phyloP scores from a whole-genome alignment of 1,140 invertebrate species.

The Helicoverpa zea region DNA sequence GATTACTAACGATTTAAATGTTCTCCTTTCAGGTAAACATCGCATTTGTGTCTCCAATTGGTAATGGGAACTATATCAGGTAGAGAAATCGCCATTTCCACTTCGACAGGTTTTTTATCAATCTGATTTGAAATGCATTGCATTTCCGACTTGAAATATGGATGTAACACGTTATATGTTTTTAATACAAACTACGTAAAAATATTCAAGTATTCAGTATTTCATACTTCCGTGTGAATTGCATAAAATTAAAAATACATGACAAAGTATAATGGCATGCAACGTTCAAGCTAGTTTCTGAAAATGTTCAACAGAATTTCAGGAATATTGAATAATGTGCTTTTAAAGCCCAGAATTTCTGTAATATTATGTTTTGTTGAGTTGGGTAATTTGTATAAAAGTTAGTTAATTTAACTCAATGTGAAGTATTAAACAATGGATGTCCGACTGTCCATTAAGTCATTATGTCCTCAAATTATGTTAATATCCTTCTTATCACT shows the following conservation, averaged over 20 bases:
- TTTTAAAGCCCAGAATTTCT: neutral
- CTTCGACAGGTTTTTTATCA: constrained; percentile 5
- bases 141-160: constrained; percentile 9
- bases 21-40: constrained; percentile 54
- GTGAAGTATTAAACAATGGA: constrained; percentile 31
- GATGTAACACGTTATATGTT: constrained; percentile 2
- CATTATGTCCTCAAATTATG: constrained; percentile 17
- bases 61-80: constrained; percentile 4
- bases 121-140: constrained; percentile 21
- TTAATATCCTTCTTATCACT: constrained; percentile 26
- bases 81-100: constrained; percentile 34
- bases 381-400: neutral
- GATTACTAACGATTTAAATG: constrained; percentile 36
- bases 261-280: constrained; percentile 12
- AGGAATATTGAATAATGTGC: constrained; percentile 34
- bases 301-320: constrained; percentile 29
- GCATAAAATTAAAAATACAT: constrained; percentile 5
- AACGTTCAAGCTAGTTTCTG: constrained; percentile 18
- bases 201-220: constrained; percentile 14
- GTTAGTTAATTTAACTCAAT: constrained; percentile 30
- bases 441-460: constrained; percentile 18
- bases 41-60: constrained; percentile 1
- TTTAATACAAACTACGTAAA: neutral
- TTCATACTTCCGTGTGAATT: constrained; percentile 15
- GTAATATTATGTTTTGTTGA: constrained; percentile 4